Conservation (phyloP, 2,113 vertebrate genomes). For the Hymenochirus boettgeri region DNA sequence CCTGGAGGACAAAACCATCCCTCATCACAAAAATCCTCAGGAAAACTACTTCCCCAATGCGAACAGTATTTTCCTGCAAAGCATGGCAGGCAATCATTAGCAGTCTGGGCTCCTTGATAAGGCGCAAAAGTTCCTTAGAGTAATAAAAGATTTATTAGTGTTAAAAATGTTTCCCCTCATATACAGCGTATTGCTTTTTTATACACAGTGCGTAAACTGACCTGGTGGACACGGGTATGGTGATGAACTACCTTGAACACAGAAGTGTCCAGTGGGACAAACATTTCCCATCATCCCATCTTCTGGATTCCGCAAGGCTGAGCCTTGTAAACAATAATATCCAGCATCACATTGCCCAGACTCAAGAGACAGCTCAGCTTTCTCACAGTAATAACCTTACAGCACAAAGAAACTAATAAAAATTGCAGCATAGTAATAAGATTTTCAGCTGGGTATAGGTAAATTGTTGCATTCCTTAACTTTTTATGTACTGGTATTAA, state of each 20-base stretch:
- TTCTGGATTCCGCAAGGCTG: constrained; percentile 58
- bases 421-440: no score
- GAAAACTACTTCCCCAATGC: constrained; percentile 64
- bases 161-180: no score
- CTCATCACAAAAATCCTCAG: constrained; percentile 61
- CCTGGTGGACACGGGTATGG: constrained; percentile 54
- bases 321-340: constrained; percentile 70
- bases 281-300: constrained; percentile 69
- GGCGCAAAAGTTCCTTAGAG: constrained; percentile 69
- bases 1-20: constrained; percentile 82
- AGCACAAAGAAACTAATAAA: no score
- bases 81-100: constrained; percentile 70
- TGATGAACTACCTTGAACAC: constrained; percentile 55
- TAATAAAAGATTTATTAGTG: neutral
- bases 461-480: no score
- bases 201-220: constrained; percentile 28
- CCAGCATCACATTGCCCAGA: constrained; percentile 76
- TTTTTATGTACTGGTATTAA: no score
- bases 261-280: constrained; percentile 79
- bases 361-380: constrained; percentile 62
- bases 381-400: constrained; percentile 70
- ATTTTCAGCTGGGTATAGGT: no score
- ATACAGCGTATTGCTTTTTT: no score
- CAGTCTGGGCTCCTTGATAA: constrained; percentile 56
- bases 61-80: constrained; percentile 76